phyloP scores from a whole-genome alignment of 2,113 vertebrate species.

The Galbula dea region DNA sequence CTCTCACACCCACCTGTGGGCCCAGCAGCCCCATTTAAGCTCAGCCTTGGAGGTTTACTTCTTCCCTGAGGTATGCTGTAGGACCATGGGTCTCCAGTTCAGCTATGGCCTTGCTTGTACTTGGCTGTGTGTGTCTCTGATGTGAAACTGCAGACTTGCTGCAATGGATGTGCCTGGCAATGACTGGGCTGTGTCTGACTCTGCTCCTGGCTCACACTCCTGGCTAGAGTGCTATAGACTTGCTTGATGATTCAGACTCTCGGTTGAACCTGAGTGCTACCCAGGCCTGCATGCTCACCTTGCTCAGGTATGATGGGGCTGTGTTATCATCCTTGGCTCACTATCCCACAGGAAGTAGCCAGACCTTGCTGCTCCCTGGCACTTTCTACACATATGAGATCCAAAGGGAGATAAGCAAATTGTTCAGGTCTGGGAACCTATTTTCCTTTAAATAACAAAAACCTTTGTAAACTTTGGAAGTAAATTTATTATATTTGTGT shows the following conservation, averaged over 20 bases:
- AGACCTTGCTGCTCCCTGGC: neutral
- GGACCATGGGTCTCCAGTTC: accelerated
- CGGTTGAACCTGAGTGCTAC: neutral
- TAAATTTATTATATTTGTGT: neutral
- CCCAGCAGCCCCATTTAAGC: neutral
- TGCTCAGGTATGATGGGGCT: neutral
- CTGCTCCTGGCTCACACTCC: accelerated
- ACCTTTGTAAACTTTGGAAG: neutral
- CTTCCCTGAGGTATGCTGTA: neutral
- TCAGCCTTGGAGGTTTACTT: neutral
- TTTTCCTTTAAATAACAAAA: neutral
- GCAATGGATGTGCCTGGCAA: accelerated
- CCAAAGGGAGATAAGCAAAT: neutral
- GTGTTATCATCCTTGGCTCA: accelerated
- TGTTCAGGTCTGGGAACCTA: neutral
- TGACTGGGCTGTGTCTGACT: neutral
- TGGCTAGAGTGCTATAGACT: accelerated
- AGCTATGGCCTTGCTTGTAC: accelerated
- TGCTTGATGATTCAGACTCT: neutral
- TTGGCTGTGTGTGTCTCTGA: neutral
- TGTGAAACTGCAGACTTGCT: neutral
- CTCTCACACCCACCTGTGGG: neutral
- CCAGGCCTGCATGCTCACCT: neutral
- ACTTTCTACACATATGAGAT: neutral
- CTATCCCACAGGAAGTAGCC: neutral